A percentile compares a stretch with the other conserved stretches of the same genome.
These are phyloP conservation scores for Centruroides sculpturatus DNA, from an alignment of 1,140 invertebrate genomes.

Conservation along the genomic window DNA sequence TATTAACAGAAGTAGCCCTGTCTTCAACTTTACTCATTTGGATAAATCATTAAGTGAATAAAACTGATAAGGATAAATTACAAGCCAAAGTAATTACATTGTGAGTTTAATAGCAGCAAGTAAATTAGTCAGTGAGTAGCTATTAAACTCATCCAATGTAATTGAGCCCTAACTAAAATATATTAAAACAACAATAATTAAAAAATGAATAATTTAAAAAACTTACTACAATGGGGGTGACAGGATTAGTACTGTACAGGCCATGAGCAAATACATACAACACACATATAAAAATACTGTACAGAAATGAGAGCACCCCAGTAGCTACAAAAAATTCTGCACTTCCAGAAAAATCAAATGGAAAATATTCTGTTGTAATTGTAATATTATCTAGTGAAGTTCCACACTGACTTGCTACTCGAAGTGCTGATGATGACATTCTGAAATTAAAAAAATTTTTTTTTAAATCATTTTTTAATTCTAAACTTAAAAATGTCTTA, in stretches of 20 bases:
- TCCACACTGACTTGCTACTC: slow-evolving; percentile 9
- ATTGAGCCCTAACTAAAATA: too few relatives aligned
- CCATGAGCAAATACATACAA: slow-evolving; percentile 45
- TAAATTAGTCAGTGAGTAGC: too few relatives aligned
- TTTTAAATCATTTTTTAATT: too few relatives aligned
- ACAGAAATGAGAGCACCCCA: slow-evolving; percentile 49
- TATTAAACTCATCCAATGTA: too few relatives aligned
- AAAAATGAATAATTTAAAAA: not conserved
- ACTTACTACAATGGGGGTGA: slow-evolving; percentile 35
- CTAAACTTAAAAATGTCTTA: too few relatives aligned
- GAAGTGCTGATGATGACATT: slow-evolving; percentile 7
- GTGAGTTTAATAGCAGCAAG: too few relatives aligned
- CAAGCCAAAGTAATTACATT: too few relatives aligned
- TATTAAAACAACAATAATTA: too few relatives aligned
- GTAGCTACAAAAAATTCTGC: slow-evolving; percentile 52
- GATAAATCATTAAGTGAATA: too few relatives aligned
- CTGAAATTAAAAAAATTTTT: slow-evolving; percentile 5
- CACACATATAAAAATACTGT: slow-evolving; percentile 38
- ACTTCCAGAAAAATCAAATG: slow-evolving; percentile 40
- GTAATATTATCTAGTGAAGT: not conserved
- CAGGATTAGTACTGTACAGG: slow-evolving; percentile 40
- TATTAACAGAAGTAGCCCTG: too few relatives aligned
- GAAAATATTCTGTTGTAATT: slow-evolving; percentile 12
- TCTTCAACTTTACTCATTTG: too few relatives aligned
- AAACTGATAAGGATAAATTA: too few relatives aligned